phyloP scores from a whole-genome alignment of 2,888 invertebrate species.

The Catocala fraxini region DNA sequence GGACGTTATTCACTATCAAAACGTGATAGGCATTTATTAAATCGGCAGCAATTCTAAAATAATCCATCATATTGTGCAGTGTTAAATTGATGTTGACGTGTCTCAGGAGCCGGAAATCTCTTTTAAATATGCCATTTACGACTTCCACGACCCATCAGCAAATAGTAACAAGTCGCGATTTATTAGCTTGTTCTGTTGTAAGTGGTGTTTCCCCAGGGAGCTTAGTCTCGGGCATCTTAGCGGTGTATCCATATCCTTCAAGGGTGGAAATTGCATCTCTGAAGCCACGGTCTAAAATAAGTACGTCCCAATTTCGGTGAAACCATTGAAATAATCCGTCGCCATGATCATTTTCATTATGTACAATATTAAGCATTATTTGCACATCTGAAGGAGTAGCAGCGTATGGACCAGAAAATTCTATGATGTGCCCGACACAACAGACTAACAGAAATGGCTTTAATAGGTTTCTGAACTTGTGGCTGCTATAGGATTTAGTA shows the following conservation, averaged over 20 bases:
- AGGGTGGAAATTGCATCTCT: too few species aligned
- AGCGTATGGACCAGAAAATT: background rate
- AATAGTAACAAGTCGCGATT: constrained; percentile 1
- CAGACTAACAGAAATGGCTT: constrained; percentile 8
- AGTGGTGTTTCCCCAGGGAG: background rate
- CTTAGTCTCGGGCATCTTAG: too few species aligned
- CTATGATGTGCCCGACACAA: constrained; percentile 5
- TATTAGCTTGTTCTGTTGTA: constrained; percentile 13
- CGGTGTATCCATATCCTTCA: too few species aligned
- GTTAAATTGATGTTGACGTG: constrained; percentile 4
- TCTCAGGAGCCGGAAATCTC: constrained; percentile 8
- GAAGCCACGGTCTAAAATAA: too few species aligned
- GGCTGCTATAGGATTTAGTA: background rate
- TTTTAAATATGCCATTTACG: constrained; percentile 10
- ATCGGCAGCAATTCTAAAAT: too few species aligned
- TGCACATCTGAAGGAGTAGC: background rate
- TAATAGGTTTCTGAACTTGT: background rate
- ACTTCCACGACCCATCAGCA: too few species aligned
- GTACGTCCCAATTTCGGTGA: too few species aligned
- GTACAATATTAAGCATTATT: background rate
- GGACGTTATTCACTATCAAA: too few species aligned
- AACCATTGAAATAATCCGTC: too few species aligned
- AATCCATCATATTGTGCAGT: too few species aligned
- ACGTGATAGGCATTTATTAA: too few species aligned
- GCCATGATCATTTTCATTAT: too few species aligned